These are phyloP conservation scores for Bubalus kerabau DNA, from an alignment of 2,113 vertebrate species.

Conservation along the genomic window DNA sequence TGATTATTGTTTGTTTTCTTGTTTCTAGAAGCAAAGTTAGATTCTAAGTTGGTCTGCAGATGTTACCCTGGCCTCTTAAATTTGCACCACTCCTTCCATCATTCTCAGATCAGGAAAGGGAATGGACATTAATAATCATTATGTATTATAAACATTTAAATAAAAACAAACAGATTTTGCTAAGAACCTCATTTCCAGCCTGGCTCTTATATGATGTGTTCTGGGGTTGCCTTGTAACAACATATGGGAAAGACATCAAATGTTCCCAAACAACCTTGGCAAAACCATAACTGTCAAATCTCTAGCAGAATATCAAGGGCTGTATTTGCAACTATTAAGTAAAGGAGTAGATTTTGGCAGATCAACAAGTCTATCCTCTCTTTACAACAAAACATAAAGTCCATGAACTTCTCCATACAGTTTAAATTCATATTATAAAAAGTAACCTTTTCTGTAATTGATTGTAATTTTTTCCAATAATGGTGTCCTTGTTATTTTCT, in stretches of 20 bases:
- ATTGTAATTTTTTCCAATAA: background rate
- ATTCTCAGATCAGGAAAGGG: background rate
- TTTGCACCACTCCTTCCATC: background rate
- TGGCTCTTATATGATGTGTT: background rate
- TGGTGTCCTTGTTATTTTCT: constrained; percentile 18
- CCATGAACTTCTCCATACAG: background rate
- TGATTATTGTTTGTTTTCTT: background rate
- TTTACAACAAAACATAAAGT: background rate
- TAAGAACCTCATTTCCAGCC: background rate
- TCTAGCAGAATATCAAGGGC: constrained; percentile 5
- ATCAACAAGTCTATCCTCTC: background rate
- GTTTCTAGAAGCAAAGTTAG: background rate
- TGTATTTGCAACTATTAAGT: constrained; percentile 16
- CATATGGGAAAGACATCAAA: constrained; percentile 18
- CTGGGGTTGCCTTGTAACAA: constrained; percentile 14
- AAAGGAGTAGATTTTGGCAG: background rate
- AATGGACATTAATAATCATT: background rate
- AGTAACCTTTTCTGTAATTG: background rate
- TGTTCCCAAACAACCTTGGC: constrained; percentile 1
- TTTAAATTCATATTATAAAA: background rate
- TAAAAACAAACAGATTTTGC: background rate
- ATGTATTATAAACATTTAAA: background rate
- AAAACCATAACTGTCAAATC: constrained; percentile 17
- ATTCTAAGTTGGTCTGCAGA: background rate
- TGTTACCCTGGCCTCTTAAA: background rate